Evolutionary conservation across 2,797 vertebrate genomes (phyloP).

Genomic region (Cyclura pinguis): DNA sequence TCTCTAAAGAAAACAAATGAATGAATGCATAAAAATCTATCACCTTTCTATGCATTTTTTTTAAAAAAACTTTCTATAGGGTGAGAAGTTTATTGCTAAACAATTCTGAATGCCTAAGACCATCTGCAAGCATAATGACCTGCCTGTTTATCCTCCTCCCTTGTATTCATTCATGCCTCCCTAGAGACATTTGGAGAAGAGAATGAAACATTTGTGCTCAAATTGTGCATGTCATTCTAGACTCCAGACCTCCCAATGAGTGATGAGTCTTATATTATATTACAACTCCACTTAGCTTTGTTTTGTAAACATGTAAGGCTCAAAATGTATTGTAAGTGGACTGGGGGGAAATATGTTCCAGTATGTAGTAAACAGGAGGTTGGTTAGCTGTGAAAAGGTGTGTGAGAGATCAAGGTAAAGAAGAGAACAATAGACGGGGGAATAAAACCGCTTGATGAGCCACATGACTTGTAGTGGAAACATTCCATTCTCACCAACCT

Average conservation of each 20-base stretch:
- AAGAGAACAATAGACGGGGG: neutral
- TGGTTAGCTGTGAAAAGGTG: neutral
- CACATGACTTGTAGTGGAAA: neutral
- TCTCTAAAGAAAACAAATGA: neutral
- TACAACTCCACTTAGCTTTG: slow-evolving; percentile 2
- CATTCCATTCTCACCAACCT: neutral
- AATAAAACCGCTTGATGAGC: neutral
- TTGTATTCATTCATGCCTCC: slow-evolving; percentile 7
- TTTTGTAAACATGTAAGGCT: slow-evolving; percentile 39
- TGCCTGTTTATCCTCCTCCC: neutral
- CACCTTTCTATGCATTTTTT: neutral
- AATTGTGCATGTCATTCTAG: neutral
- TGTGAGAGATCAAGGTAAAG: neutral
- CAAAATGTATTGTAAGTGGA: neutral
- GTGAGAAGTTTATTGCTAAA: neutral
- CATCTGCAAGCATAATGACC: neutral
- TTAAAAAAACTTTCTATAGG: neutral
- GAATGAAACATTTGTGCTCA: slow-evolving; percentile 9
- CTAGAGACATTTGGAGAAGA: neutral
- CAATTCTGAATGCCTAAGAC: neutral
- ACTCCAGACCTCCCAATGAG: slow-evolving; percentile 27
- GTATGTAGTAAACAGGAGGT: neutral
- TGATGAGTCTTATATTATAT: slow-evolving; percentile 12
- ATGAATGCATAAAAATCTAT: neutral
- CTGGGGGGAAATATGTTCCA: neutral